Base-by-base conservation (phyloP, 2,113 vertebrate species). In the Pelobates fuscus region DNA sequence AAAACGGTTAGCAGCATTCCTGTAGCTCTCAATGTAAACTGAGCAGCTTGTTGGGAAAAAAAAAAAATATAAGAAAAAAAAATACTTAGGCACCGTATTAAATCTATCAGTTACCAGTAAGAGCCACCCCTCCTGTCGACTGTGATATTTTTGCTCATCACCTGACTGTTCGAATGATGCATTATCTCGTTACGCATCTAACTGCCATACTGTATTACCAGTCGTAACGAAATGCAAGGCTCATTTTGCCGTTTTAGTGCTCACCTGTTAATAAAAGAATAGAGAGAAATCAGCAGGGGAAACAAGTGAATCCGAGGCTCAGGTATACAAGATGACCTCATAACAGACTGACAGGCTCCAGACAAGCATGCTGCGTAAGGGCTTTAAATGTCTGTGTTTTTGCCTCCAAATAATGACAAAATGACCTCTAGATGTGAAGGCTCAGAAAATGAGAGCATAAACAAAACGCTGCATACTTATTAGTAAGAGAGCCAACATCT, bases 341-440 rank as follows among this genome's bases (percentile, higher is more conserved):
- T 77, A 64, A 74, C 41, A 82, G 83, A 71, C 83, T 69, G 81
- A 80, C 79, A 79, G 82, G 81, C 69, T 78, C 75, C 77, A 44
- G 80, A 78, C 74, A 81, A 29, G 63, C 15, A 29, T 63, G 73
- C 67, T 71, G 57, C 58, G 2, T 23, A 71, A 82, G 79, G 44
- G 24, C 59, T 82, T 81, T 77, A 67, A 41, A 78, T 70, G 79
- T 11, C 54, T 77, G 80, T 65, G 59, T 37, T 37, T 49, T 49
- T 49, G 44, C 44, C 79, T 83, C 74, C 68, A 66, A 78, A 74
- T 78, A 80, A 65, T 78, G 79, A 80, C 82, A 86, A 88, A 3
- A 76, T 80, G 78, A 86, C 82, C 86, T 84, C 1, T 76, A 84
- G 86, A 82, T 78, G 81, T 69, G 70, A 78, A 82, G 77, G 79